Percentiles rank a stretch among this genome's conserved stretches.
Conservation (phyloP, 2,113 vertebrate species). For the Daboia siamensis region DNA sequence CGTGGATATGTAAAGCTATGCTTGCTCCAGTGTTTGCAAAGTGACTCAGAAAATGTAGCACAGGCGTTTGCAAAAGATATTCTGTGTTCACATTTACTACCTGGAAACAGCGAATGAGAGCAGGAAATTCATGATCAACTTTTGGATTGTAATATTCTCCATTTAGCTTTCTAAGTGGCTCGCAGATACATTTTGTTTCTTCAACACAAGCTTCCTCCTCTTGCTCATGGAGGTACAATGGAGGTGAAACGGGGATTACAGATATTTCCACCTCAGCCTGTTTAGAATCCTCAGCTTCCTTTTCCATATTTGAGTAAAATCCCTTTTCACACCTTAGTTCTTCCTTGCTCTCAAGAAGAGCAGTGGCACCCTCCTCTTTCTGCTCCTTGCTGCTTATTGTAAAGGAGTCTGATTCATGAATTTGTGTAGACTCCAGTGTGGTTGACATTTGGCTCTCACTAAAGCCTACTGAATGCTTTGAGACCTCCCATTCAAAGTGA, state of each 20-base stretch:
- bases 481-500: constrained; percentile 64
- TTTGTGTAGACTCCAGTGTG: constrained; percentile 50
- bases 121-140: constrained; percentile 56
- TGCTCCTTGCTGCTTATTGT: constrained; percentile 63
- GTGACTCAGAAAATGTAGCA: constrained; percentile 18
- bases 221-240: constrained; percentile 45
- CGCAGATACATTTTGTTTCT: constrained; percentile 47
- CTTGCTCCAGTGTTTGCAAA: constrained; percentile 63
- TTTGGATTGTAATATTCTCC: constrained; percentile 48
- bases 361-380: constrained; percentile 50
- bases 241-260: constrained; percentile 45
- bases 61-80: neutral
- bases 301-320: constrained; percentile 55
- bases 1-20: neutral
- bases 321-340: constrained; percentile 52
- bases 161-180: constrained; percentile 57
- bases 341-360: constrained; percentile 52
- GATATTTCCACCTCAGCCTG: constrained; percentile 37
- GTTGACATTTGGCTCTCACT: constrained; percentile 60
- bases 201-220: constrained; percentile 63
- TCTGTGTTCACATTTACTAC: constrained; percentile 63
- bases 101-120: constrained; percentile 78
- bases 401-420: constrained; percentile 51
- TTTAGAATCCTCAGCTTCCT: constrained; percentile 46
- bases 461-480: constrained; percentile 61